Percentiles rank a stretch among this genome's conserved stretches.
These are phyloP conservation scores for Drusus annulatus DNA, from an alignment of 1,140 invertebrate genomes.

Conservation along the genomic window DNA sequence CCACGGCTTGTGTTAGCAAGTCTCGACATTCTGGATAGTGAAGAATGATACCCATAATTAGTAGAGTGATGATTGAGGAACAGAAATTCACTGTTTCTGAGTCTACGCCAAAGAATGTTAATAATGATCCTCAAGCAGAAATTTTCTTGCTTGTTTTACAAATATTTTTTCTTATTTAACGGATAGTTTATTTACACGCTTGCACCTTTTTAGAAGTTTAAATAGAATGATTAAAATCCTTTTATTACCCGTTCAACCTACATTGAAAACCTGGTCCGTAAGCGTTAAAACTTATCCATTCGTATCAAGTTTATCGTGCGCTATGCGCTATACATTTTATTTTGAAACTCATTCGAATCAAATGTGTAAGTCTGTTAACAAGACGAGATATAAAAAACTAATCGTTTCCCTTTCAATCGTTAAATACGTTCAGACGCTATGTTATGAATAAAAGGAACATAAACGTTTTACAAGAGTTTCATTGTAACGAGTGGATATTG, in stretches of 20 bases:
- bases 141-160: no score
- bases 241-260: neutral
- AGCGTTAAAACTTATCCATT: slow-evolving; percentile 1
- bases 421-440: slow-evolving; percentile 26
- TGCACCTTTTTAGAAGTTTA: neutral
- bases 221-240: neutral
- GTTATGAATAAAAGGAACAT: slow-evolving; percentile 37
- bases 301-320: slow-evolving; percentile 34
- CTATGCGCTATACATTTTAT: slow-evolving; percentile 42
- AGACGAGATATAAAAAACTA: slow-evolving; percentile 41
- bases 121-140: no score
- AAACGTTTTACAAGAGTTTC: slow-evolving; percentile 23
- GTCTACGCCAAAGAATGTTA: no score
- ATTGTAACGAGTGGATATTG: neutral
- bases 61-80: no score
- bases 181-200: no score
- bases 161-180: no score
- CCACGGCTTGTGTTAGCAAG: no score
- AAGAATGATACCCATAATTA: no score
- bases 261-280: neutral
- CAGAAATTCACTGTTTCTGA: no score
- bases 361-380: slow-evolving; percentile 44
- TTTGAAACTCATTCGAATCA: slow-evolving; percentile 35
- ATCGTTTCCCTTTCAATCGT: slow-evolving; percentile 41
- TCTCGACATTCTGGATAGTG: no score